These are phyloP conservation scores for Desoria tigrina DNA, from an alignment of 2,888 invertebrate genomes.

Conservation along the genomic window DNA sequence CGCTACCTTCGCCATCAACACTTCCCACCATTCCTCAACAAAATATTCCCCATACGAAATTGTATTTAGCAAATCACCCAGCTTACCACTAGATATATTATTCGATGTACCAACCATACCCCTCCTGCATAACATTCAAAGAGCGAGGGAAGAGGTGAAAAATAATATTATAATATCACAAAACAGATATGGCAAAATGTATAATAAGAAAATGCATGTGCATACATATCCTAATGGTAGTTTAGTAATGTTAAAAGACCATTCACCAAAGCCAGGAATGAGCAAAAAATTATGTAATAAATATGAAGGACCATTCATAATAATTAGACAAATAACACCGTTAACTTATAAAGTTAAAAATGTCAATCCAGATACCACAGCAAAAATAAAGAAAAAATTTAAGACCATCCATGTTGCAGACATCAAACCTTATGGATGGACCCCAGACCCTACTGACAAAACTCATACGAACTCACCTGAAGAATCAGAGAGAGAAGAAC, in stretches of 20 bases:
- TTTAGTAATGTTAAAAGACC: not conserved
- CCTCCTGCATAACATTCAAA: not conserved
- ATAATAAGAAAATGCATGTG: not conserved
- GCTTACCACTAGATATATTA: not conserved
- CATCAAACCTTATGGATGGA: too few species aligned
- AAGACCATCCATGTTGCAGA: too few species aligned
- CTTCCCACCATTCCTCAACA: not conserved
- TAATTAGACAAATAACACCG: not conserved
- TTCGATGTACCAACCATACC: not conserved
- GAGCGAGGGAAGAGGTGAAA: not conserved
- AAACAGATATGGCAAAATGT: not conserved
- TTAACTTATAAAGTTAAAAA: not conserved
- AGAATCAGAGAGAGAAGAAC: too few species aligned
- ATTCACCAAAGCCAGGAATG: not conserved
- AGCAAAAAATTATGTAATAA: not conserved
- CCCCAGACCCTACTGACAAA: too few species aligned
- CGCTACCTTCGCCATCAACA: not conserved
- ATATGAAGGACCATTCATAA: not conserved
- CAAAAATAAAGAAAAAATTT: too few species aligned
- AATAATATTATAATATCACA: not conserved
- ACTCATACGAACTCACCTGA: too few species aligned
- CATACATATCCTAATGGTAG: not conserved
- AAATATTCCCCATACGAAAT: not conserved
- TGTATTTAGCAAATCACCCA: not conserved
- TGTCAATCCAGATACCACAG: too few species aligned